A percentile compares a stretch with the other conserved stretches of the same genome.
Evolutionary conservation across 2,888 invertebrate species (phyloP).

Genomic region (Dynastes maya): DNA sequence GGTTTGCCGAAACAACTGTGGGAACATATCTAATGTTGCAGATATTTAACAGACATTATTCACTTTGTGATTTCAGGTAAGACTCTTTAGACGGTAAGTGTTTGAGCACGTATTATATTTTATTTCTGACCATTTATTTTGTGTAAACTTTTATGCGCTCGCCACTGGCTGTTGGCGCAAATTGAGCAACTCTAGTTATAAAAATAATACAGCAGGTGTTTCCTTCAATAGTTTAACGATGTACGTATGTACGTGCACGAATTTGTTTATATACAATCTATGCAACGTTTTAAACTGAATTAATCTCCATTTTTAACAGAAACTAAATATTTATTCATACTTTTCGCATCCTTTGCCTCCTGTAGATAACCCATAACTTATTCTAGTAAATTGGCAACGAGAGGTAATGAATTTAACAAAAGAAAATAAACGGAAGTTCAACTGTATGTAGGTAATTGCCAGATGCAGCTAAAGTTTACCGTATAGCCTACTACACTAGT

Average conservation of each 20-base stretch:
- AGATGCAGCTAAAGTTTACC: background rate
- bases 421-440: constrained; percentile 7
- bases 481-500: background rate
- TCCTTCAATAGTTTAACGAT: no score
- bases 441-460: background rate
- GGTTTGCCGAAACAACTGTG: no score
- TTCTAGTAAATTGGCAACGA: background rate
- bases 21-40: no score
- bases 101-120: no score
- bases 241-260: background rate
- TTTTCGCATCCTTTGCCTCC: background rate
- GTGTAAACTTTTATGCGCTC: no score
- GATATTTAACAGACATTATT: no score
- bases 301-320: background rate
- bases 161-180: no score
- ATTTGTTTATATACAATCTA: background rate
- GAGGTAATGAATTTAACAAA: constrained; percentile 13
- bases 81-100: no score
- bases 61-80: no score
- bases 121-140: no score
- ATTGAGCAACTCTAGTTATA: no score
- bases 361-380: background rate
- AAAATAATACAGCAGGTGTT: no score
- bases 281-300: background rate
- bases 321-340: constrained; percentile 27